Base-by-base conservation (phyloP, 2,113 vertebrate species). In the Coptodon rendalli region DNA sequence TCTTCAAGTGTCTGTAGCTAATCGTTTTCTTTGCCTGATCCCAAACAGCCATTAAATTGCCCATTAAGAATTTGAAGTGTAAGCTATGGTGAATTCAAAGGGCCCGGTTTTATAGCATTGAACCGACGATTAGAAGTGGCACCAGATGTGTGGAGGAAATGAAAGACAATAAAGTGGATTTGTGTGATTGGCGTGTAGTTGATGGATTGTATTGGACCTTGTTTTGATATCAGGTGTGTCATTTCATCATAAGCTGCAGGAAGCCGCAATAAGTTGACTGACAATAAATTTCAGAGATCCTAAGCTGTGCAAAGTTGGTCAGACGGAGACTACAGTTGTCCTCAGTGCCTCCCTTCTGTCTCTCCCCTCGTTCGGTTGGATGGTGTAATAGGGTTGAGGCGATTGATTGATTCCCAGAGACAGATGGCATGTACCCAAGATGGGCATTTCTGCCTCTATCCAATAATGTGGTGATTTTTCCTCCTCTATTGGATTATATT, bases 401-500 rank as follows among this genome's bases (percentile, higher is more conserved):
- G 54, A 94, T 87, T 88, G 88, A 93, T 93, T 88, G 88, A 86
- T 87, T 93, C 90, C 89, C 87, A 59, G 86, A 80, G 89, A 93
- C 90, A 93, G 92, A 91, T 91, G 87, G 89, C 86, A 57, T 86
- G 56, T 82, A 86, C 79, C 91, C 88, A 91, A 88, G 85, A 83
- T 50, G 22, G 81, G 43, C 63, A 89, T 89, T 90, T 89, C 54
- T 84, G 31, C 79, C 81, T 89, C 84, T 11, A 61, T 91, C 87
- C 84, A 89, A 93, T 92, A 90, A 89, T 59, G 83, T 66, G 57
- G 48, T 59, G 81, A 86, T 45, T 81, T 84, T 71, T 53, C 45
- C 85, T 80, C 12, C 80, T 84, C 34, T 61, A 53, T 45, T 48
- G 16, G 16, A n/a, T 84, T 87, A 80, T 54, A 73, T 82, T 81